Evolutionary conservation across 2,888 invertebrate genomes (phyloP).

Genomic region (Ectemnius cavifrons): DNA sequence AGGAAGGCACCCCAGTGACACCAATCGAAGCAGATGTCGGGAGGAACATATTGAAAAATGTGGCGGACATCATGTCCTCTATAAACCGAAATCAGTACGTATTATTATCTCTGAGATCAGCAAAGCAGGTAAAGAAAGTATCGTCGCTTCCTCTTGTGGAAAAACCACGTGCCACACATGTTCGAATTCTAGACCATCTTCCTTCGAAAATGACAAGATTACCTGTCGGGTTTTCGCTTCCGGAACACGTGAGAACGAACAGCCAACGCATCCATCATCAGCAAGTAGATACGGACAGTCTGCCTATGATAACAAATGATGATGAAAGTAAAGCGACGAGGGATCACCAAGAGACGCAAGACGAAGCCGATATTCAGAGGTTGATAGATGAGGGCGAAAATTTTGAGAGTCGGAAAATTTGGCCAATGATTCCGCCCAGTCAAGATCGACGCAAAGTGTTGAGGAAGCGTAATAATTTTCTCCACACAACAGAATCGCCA

Average conservation of each 20-base stretch:
- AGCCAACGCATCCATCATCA: not conserved
- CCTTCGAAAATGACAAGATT: not conserved
- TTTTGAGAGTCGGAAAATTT: not conserved
- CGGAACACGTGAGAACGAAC: not conserved
- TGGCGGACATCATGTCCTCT: no score
- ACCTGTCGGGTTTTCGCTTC: not conserved
- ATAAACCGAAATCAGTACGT: no score
- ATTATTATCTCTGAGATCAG: no score
- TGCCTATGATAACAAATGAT: no score
- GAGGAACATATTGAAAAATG: no score
- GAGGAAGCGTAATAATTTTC: conserved; percentile 1
- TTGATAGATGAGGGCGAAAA: not conserved
- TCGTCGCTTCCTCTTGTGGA: no score
- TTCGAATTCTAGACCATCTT: not conserved
- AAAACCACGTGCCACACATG: not conserved
- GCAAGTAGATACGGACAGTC: not conserved
- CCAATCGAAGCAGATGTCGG: no score
- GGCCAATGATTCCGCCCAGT: not conserved
- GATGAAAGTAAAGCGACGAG: not conserved
- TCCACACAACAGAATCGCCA: not conserved
- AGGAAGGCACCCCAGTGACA: no score
- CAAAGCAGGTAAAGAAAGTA: no score
- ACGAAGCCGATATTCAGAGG: not conserved
- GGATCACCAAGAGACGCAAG: not conserved
- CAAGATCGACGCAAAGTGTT: not conserved